phyloP scores from a whole-genome alignment of 2,888 invertebrate genomes.

The Machimus rusticus region DNA sequence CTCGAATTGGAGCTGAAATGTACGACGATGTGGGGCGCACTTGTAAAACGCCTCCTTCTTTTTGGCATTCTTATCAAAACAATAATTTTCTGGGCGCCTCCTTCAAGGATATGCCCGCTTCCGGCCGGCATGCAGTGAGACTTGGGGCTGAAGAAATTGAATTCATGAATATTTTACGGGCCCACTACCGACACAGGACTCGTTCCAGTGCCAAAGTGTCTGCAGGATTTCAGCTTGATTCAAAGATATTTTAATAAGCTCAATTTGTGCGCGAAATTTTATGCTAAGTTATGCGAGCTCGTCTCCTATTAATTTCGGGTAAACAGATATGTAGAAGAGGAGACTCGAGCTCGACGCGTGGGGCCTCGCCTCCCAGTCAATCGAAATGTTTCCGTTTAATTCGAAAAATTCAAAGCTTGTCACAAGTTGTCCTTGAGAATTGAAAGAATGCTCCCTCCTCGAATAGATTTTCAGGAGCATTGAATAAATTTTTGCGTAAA shows the following conservation, averaged over 20 bases:
- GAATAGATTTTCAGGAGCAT: neutral
- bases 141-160: neutral
- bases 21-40: conserved; percentile 6
- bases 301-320: conserved; percentile 12
- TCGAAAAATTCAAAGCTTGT: neutral
- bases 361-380: neutral
- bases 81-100: conserved; percentile 7
- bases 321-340: conserved; percentile 2
- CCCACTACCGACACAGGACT: neutral
- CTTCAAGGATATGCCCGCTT: neutral
- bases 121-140: neutral
- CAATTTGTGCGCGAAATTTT: conserved; percentile 13
- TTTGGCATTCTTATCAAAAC: conserved; percentile 28
- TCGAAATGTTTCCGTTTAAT: neutral
- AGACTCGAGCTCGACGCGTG: neutral
- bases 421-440: neutral
- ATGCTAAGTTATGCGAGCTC: conserved; percentile 15
- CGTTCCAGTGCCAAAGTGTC: conserved; percentile 13
- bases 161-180: conserved; percentile 32
- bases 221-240: conserved; percentile 16
- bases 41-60: conserved; percentile 17
- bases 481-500: neutral
- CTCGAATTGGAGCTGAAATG: neutral
- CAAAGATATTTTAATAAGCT: conserved; percentile 35
- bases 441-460: neutral